phyloP scores from a whole-genome alignment of 2,888 invertebrate genomes.

The Chelonus formosanus region DNA sequence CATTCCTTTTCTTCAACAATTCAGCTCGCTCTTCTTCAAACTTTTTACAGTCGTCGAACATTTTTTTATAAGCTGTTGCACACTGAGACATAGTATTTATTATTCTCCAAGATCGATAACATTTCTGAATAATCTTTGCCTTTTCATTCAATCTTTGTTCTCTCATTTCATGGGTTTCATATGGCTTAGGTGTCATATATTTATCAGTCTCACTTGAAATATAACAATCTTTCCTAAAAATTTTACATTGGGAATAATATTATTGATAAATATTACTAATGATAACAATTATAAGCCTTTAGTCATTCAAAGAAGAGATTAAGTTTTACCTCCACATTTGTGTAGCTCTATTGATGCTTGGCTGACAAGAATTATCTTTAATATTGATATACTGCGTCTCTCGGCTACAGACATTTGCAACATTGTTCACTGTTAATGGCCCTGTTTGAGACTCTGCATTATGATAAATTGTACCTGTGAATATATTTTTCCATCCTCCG shows the following conservation, averaged over 20 bases:
- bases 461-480: slow-evolving; percentile 77
- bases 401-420: slow-evolving; percentile 68
- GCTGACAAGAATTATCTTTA: slow-evolving; percentile 67
- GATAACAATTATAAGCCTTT: too few relatives aligned
- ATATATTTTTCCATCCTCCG: slow-evolving; percentile 81
- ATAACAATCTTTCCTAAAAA: slow-evolving; percentile 66
- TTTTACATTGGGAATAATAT: not conserved
- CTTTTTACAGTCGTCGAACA: slow-evolving; percentile 68
- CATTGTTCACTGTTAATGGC: slow-evolving; percentile 62
- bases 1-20: slow-evolving; percentile 66
- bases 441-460: slow-evolving; percentile 87
- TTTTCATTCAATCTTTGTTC: slow-evolving; percentile 66
- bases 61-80: slow-evolving; percentile 67
- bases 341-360: slow-evolving; percentile 69
- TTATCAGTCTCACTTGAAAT: slow-evolving; percentile 73
- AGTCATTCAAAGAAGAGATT: not conserved
- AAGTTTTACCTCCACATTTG: slow-evolving; percentile 68
- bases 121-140: slow-evolving; percentile 72
- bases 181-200: slow-evolving; percentile 70
- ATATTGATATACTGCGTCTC: slow-evolving; percentile 75
- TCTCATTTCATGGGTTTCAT: slow-evolving; percentile 74
- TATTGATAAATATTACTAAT: not conserved
- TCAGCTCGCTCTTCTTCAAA: slow-evolving; percentile 65
- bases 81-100: slow-evolving; percentile 66
- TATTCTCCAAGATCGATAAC: slow-evolving; percentile 71